Evolutionary conservation across 2,113 vertebrate species (phyloP).

Genomic region (Montifringilla adamsi): DNA sequence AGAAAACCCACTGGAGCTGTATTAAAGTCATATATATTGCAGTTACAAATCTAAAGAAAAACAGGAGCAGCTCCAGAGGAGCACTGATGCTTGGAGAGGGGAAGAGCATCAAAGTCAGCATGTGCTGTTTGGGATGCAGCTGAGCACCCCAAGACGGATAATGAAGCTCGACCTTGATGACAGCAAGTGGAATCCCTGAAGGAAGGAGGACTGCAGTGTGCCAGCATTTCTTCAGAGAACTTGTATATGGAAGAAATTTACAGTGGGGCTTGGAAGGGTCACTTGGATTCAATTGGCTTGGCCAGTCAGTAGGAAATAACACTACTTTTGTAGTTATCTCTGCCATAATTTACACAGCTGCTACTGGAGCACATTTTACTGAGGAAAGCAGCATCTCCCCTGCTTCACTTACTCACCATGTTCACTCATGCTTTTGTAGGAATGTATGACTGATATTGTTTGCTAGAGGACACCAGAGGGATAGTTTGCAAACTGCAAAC

Average conservation of each 20-base stretch:
- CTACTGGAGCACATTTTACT: neutral
- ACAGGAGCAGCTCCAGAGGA: neutral
- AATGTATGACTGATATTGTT: neutral
- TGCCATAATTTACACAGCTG: neutral
- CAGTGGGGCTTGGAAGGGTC: neutral
- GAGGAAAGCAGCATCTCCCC: neutral
- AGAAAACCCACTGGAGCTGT: neutral
- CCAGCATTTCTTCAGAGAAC: neutral
- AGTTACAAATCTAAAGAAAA: neutral
- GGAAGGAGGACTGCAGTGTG: neutral
- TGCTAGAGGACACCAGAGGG: neutral
- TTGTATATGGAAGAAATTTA: neutral
- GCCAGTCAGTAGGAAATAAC: neutral
- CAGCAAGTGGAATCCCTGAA: neutral
- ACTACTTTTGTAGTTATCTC: neutral
- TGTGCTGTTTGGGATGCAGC: neutral
- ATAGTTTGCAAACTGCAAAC: neutral
- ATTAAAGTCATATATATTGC: accelerated
- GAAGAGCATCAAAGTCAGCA: neutral
- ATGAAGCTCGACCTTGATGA: neutral
- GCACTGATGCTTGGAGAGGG: neutral
- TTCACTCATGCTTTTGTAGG: neutral
- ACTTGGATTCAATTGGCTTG: neutral
- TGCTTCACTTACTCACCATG: neutral
- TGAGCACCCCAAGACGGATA: neutral